Evolutionary conservation across 2,888 invertebrate genomes (phyloP), one percentile per base, ranked within the genome.

Genomic region (Melangyna quadrimaculata): DNA sequence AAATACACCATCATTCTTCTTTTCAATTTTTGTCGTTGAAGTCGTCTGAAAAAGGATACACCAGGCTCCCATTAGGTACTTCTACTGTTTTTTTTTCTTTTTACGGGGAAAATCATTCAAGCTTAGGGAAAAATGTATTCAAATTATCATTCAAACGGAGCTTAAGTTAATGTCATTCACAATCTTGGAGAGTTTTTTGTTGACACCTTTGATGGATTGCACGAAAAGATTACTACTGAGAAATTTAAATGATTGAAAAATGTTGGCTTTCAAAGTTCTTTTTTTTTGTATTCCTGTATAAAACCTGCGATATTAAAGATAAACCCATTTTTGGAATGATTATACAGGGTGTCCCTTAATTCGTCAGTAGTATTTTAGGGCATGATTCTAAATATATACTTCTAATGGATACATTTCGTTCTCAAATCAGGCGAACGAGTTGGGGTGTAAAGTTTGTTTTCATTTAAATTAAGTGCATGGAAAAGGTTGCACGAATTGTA

Each of bases 31-130:
- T 48, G n/a, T 29, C 12, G 14, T 70, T 14, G 9, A 7, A 70
- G 69, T 75, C 51, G 71, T 67, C 53, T 79, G 51, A 29, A 70
- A 71, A 75, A 59, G 74, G 79, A 74, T 67, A n/a, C 67, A 71
- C 35, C n/a, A 35, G 4, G 12, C 7, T 63, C n/a, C 35, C n/a
- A n/a, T n/a, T n/a, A 14, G 24, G 35, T 67, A 24, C 45, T n/a
- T n/a, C n/a, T n/a, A n/a, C n/a, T n/a, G n/a, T 17, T 19, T 63
- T 43, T 29, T 63, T 63, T 45, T 59, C 45, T 74, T 29, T 53
- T 53, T 53, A 24, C 7, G 14, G 22, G 12, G 17, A 53, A 24
- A 24, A 45, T 29, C 43, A 45, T 32, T 9, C 14, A 63, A 78
- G 32, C 43, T n/a, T 35, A n/a, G n/a, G n/a, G 19, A 77, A 59